Evolutionary conservation across 2,113 vertebrate genomes (phyloP).

Genomic region (Protobothrops flavoviridis): DNA sequence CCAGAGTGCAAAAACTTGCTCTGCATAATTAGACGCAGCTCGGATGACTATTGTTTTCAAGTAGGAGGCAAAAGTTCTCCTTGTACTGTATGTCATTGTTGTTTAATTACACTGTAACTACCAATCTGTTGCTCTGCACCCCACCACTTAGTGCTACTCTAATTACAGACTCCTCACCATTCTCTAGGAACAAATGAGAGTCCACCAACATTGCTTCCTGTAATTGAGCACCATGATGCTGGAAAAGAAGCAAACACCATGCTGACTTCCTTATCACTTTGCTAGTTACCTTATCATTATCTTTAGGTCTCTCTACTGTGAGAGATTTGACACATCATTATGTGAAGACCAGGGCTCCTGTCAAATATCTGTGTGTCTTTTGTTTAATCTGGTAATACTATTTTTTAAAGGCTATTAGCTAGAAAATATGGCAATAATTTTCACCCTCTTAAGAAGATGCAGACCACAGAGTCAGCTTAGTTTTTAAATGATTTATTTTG

Average conservation of each 20-base stretch:
- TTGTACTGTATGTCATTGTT: not conserved
- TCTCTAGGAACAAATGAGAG: conserved; percentile 52
- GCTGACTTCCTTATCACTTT: not conserved
- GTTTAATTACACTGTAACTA: conserved; percentile 62
- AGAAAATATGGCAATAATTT: not conserved
- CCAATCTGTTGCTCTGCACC: conserved; percentile 41
- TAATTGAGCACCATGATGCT: not conserved
- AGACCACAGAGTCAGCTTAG: not conserved
- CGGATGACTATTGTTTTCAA: not conserved
- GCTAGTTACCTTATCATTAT: not conserved
- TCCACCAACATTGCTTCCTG: conserved; percentile 41
- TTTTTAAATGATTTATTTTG: not conserved
- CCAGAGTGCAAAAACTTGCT: not conserved
- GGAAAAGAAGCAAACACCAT: not conserved
- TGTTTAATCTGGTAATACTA: not conserved
- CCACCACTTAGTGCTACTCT: conserved; percentile 14
- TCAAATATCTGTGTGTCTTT: not conserved
- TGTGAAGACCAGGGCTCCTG: not conserved
- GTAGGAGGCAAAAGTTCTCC: conserved; percentile 28
- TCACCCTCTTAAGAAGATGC: not conserved
- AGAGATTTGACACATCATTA: not conserved
- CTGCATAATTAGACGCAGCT: not conserved
- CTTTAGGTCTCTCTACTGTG: not conserved
- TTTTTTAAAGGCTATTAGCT: not conserved
- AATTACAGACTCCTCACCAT: conserved; percentile 33